These are phyloP conservation scores for Stegodyphus mimosarum DNA, from an alignment of 1,140 invertebrate genomes.

Conservation along the genomic window DNA sequence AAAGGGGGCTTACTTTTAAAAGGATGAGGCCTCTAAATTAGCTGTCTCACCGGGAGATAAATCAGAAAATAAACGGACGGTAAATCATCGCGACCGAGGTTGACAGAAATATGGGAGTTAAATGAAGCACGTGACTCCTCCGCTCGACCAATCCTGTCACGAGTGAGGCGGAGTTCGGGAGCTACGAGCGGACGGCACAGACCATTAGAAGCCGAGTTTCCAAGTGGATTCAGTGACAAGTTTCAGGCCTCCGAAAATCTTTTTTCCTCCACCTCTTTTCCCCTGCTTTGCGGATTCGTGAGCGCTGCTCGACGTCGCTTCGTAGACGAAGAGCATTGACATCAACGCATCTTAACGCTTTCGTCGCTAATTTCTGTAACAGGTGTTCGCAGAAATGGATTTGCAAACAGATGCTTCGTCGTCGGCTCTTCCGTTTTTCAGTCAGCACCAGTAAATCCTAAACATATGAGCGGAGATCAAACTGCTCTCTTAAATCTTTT, in stretches of 20 bases:
- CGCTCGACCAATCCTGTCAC: slow-evolving; percentile 36
- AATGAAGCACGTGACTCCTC: slow-evolving; percentile 56
- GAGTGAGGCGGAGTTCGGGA: slow-evolving; percentile 36
- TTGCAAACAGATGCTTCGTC: neutral
- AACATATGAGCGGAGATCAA: no score
- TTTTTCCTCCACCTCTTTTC: slow-evolving; percentile 1
- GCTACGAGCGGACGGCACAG: slow-evolving; percentile 15
- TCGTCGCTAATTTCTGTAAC: slow-evolving; percentile 48
- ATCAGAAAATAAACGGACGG: slow-evolving; percentile 63
- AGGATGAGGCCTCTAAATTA: slow-evolving; percentile 43
- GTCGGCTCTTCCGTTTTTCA: neutral
- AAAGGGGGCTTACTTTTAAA: slow-evolving; percentile 31
- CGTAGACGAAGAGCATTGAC: neutral
- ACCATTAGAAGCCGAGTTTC: slow-evolving; percentile 48
- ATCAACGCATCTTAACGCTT: slow-evolving; percentile 14
- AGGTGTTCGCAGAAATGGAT: slow-evolving; percentile 29
- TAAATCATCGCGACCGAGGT: slow-evolving; percentile 61
- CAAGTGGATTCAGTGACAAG: slow-evolving; percentile 45
- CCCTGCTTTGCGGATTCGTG: neutral
- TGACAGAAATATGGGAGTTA: slow-evolving; percentile 63
- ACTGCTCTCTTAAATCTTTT: no score
- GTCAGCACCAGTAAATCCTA: neutral
- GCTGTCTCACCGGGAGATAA: slow-evolving; percentile 62
- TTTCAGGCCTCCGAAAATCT: neutral
- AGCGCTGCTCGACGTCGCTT: slow-evolving; percentile 6